Base-by-base conservation (phyloP, 2,888 invertebrate species). In the Drosophila anomalata region DNA sequence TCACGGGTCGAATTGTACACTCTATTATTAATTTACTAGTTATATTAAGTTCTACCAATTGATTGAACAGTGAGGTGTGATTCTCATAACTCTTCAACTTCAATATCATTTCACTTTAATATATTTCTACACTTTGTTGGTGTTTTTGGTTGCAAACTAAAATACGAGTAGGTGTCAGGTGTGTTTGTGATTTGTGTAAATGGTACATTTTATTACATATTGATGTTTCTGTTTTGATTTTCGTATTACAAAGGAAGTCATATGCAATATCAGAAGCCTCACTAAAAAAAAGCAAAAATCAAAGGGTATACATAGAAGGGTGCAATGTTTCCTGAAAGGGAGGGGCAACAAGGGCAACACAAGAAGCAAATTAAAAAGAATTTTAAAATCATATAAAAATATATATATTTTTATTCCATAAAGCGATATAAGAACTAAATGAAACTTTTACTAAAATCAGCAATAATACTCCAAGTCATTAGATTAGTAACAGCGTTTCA, bases 391-490 rank as follows among this genome's bases (percentile, higher is more conserved):
- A 70, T 56, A 59, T 76, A 50, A 66, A 58, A 83, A 81, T 76
- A 77, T 79, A n/a, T n/a, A 65, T 73, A 65, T 73, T 65, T 51
- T 80, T 81, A 84, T 84, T 82, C 75, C 69, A 75, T 81, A 79
- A 81, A 81, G 77, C 77, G 62, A 73, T 66, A 72, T 72, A 79
- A 51, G 81, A 77, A 60, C 84, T 84, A 75, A 71, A 65, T 76
- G 56, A 72, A 76, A 73, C 61, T 57, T 69, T 67, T 69, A n/a
- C 78, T 80, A 76, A 80, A 71, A 65, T 68, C 67, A n/a, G 78
- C 73, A 75, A 79, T 82, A 82, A 82, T 82, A 82, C 82, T 84
- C 82, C 73, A 78, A 66, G 73, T 77, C 69, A 73, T 73, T 58
- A 61, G 75, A 66, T 80, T 75, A 79, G 78, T 81, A 62, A 71